Evolutionary conservation across 2,113 vertebrate species (phyloP).

Genomic region (Podiceps cristatus): DNA sequence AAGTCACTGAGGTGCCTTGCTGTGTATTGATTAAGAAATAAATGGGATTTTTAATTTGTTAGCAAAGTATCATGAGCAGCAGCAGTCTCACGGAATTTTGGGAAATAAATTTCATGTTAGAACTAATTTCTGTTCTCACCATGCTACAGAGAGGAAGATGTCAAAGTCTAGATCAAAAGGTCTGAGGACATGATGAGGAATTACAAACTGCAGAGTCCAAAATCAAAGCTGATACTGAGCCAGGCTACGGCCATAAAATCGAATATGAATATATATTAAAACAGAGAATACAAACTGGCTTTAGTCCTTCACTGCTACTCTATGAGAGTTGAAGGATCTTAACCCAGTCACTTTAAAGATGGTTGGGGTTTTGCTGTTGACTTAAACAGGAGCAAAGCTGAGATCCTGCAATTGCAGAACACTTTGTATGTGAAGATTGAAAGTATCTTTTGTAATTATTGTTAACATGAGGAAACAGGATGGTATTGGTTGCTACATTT

Average conservation of each 20-base stretch:
- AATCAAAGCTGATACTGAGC: not conserved
- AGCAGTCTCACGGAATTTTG: conserved; percentile 7
- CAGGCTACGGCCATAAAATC: not conserved
- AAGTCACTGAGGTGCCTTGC: not conserved
- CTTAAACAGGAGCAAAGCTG: not conserved
- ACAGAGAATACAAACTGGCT: not conserved
- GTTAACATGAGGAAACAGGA: not conserved
- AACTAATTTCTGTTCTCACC: conserved; percentile 15
- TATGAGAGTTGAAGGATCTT: not conserved
- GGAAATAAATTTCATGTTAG: conserved; percentile 34
- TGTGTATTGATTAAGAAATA: conserved; percentile 49
- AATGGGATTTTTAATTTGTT: conserved; percentile 34
- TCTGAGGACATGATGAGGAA: not conserved
- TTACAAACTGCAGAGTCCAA: not conserved
- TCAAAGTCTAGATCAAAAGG: conserved; percentile 3
- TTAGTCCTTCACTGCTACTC: not conserved
- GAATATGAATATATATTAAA: not conserved
- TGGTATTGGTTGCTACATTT: not conserved
- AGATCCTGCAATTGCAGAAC: not conserved
- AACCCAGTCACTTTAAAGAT: not conserved
- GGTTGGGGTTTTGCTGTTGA: not conserved
- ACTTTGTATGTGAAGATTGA: not conserved
- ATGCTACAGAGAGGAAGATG: not conserved
- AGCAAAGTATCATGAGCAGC: conserved; percentile 10
- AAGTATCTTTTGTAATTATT: not conserved